Evolutionary conservation across 2,113 vertebrate species (phyloP), one percentile per base, ranked within the genome.

Genomic region (Bostrychus sinensis): DNA sequence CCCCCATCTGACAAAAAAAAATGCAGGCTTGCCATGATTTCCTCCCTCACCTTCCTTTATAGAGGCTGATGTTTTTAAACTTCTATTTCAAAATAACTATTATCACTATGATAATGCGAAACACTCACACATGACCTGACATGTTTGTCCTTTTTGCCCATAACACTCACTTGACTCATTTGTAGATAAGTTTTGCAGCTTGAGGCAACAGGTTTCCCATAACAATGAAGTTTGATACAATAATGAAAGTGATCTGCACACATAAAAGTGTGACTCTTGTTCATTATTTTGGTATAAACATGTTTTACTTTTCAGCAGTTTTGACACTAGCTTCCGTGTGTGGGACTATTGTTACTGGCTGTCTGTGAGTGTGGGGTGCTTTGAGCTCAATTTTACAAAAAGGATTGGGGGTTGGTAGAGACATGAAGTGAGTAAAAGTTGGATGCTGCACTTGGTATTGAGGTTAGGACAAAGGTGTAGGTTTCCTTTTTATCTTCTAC

Each of bases 21-120:
- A 56, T 23, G 70, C 72, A 57, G 83, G 64, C 75, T 68, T 77
- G 62, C 82, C 64, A 84, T 79, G 80, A 86, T 87, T 89, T 88
- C 85, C 87, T 86, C 68, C 46, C 63, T 74, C 81, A 81, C 80
- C 80, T 86, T 80, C 69, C 67, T 69, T 82, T 68, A 55, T 30
- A n/a, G 39, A 66, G 54, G 20, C 53, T 23, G 26, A 17, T 66
- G 38, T 66, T 50, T 67, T 62, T 56, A 1, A 43, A 61, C 43
- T 68, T 46, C 9, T 77, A 23, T 42, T 54, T 66, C 51, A 10
- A 16, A 22, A 14, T 56, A 36, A 3, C n/a, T 36, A 10, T 25
- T n/a, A 0, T 26, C 10, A 20, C 9, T 20, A 20, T 43, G 8
- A 38, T 43, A 5, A 75, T 56, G 41, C 8, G 1, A 56, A 78